These are phyloP conservation scores for Fulmarus glacialis DNA, from an alignment of 2,113 vertebrate species.

Conservation along the genomic window DNA sequence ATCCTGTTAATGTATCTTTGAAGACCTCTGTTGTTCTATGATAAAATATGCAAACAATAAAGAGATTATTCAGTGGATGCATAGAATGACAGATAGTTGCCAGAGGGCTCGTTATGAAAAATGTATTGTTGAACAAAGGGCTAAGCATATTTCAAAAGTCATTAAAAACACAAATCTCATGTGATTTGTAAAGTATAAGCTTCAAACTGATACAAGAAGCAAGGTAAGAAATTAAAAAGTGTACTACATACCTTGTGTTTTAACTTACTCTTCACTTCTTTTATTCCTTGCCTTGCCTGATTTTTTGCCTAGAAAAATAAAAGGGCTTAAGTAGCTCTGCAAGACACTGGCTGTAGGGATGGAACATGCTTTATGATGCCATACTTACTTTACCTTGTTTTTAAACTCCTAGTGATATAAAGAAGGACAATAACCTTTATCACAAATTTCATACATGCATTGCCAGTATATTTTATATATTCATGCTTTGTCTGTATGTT, in stretches of 20 bases:
- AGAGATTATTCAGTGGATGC: constrained; percentile 76
- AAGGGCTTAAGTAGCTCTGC: not conserved
- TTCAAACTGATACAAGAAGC: constrained; percentile 55
- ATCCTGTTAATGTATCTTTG: constrained; percentile 86
- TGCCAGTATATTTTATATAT: not conserved
- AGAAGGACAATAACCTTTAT: not conserved
- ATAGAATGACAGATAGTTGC: constrained; percentile 85
- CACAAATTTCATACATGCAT: not conserved
- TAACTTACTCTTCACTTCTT: constrained; percentile 91
- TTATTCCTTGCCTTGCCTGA: constrained; percentile 92
- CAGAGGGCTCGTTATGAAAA: constrained; percentile 88
- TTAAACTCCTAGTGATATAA: not conserved
- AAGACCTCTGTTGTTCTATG: constrained; percentile 83
- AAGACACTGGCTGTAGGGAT: not conserved
- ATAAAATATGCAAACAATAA: constrained; percentile 91
- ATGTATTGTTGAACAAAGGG: constrained; percentile 86
- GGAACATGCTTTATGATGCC: not conserved
- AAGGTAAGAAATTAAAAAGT: constrained; percentile 9
- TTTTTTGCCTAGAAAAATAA: constrained; percentile 85
- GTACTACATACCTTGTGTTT: constrained; percentile 85
- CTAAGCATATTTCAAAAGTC: constrained; percentile 87
- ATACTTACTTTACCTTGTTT: not conserved
- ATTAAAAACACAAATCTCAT: constrained; percentile 80
- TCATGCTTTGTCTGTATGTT: not conserved
- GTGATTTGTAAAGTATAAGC: constrained; percentile 62